phyloP scores from a whole-genome alignment of 1,140 invertebrate genomes.

The Pseudomyrmex flavicornis region DNA sequence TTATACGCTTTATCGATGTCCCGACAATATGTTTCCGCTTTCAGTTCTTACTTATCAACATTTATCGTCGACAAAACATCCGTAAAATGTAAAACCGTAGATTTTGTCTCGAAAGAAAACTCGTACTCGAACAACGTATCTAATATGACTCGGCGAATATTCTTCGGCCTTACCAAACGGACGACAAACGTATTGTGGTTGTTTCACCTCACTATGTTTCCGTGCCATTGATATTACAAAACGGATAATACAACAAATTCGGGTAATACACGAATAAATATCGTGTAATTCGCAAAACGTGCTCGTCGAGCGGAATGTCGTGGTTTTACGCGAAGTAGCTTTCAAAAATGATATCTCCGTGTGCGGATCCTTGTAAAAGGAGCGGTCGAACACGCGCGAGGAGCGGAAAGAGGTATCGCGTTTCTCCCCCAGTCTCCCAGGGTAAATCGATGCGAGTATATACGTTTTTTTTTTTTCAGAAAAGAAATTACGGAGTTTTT shows the following conservation, averaged over 20 bases:
- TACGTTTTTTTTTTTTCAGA: background rate
- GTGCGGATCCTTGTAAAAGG: background rate
- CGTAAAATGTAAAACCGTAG: too few relatives aligned
- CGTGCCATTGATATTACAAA: constrained; percentile 17
- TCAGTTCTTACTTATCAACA: too few relatives aligned
- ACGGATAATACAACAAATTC: background rate
- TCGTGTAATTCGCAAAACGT: constrained; percentile 24
- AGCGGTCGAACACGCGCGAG: background rate
- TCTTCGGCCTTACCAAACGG: too few relatives aligned
- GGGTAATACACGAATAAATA: background rate
- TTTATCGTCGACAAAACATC: too few relatives aligned
- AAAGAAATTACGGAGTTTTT: background rate
- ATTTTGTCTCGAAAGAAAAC: too few relatives aligned
- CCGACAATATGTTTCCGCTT: too few relatives aligned
- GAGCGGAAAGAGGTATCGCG: constrained; percentile 38
- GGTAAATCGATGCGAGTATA: background rate
- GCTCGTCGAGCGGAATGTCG: constrained; percentile 35
- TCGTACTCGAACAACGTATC: too few relatives aligned
- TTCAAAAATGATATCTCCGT: background rate
- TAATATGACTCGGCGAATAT: too few relatives aligned
- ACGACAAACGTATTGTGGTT: background rate
- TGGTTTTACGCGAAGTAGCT: constrained; percentile 19
- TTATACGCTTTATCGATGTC: too few relatives aligned
- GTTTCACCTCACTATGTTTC: background rate
- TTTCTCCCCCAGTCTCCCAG: background rate